Conservation (phyloP, 1,140 invertebrate genomes). For the Macrotrachela quadricornifera region DNA sequence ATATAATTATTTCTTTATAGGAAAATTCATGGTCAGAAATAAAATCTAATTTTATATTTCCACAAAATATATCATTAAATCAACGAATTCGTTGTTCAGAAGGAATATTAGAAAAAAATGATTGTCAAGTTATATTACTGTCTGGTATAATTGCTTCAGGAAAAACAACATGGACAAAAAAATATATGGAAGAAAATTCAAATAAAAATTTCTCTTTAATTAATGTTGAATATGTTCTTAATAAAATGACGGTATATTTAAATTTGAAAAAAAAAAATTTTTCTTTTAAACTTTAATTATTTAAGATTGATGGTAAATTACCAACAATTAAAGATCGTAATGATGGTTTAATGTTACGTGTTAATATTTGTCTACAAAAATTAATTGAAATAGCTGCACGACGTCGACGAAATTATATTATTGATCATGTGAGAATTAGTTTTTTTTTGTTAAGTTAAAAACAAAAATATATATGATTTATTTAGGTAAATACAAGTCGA, state of each 20-base stretch:
- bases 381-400: slow-evolving; percentile 56
- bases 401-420: slow-evolving; percentile 65
- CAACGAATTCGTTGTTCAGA: background rate
- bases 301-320: background rate
- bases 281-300: background rate
- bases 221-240: slow-evolving; percentile 56
- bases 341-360: slow-evolving; percentile 58
- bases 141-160: slow-evolving; percentile 66
- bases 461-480: too few relatives aligned
- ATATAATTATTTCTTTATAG: slow-evolving; percentile 22
- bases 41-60: slow-evolving; percentile 12
- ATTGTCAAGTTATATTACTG: slow-evolving; percentile 55
- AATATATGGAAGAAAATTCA: slow-evolving; percentile 43
- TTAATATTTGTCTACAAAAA: slow-evolving; percentile 36
- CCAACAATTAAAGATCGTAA: slow-evolving; percentile 40
- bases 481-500: too few relatives aligned
- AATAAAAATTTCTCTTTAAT: slow-evolving; percentile 63
- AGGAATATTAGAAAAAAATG: background rate
- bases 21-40: slow-evolving; percentile 41
- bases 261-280: background rate
- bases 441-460: background rate
- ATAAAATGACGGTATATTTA: slow-evolving; percentile 71
- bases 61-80: background rate
- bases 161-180: slow-evolving; percentile 64
- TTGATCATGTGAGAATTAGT: slow-evolving; percentile 59